Evolutionary conservation across 2,888 invertebrate genomes (phyloP), one percentile per base, ranked within the genome.

Genomic region (Lordiphosa andalusiaca): DNA sequence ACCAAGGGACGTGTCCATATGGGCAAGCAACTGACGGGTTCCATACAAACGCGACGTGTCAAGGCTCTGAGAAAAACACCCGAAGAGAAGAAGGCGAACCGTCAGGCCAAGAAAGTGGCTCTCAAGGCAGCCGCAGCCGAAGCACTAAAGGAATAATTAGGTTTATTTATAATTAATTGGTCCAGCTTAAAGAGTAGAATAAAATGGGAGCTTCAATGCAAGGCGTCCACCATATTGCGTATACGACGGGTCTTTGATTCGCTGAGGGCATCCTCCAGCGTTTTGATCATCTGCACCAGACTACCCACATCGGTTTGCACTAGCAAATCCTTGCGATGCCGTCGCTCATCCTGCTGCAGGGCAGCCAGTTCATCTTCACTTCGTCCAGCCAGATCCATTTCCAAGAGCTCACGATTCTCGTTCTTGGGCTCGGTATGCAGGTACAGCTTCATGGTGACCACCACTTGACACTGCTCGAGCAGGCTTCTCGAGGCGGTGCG

Each of bases 1-100:
- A 96, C 94, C 78, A 92, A 96, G 84, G 99, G 98, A 39, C 94
- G 97, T 50, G 93, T 99, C 56, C 99, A 99, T 90, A 93, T 99
- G 91, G 95, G 96, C 71, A 94, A 93, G 78, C 99, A 99, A 86
- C 93, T 96, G 80, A 92, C 98, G 33, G 91, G 92, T 51, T 94
- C 93, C 70, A 88, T 88, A 51, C 98, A 98, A 88, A 97, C 96
- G 3, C 92, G 97, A 62, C 97, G 96, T 89, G 94, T 97, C 93
- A 97, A 96, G 89, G 97, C 96, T 37, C 90, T 97, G 49, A 94
- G 93, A 81, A 95, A 95, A 88, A 92, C 94, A 0, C 89, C 92
- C 0, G 92, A 92, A 59, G 95, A 95, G 81, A 93, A 91, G 74
- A 94, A 93, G 73, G 89, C 91, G 13, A 91, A 91, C 75, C 88